Percentiles rank a stretch among this genome's conserved stretches.
These are phyloP conservation scores for Ashinkailepas kermadecensis DNA, from an alignment of 2,888 invertebrate species.

Conservation along the genomic window DNA sequence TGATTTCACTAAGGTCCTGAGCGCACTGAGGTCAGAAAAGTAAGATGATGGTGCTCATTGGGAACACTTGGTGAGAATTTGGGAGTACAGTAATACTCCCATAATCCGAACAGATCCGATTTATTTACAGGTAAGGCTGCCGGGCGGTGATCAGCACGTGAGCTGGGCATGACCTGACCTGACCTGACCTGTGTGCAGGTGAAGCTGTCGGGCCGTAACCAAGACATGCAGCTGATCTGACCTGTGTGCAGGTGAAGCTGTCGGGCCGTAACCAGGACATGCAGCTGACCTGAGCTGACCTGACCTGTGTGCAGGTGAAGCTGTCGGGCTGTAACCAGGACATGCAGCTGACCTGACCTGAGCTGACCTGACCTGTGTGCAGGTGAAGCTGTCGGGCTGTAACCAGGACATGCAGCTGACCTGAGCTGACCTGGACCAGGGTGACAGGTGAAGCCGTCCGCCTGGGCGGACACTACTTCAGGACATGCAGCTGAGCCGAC, in stretches of 20 bases:
- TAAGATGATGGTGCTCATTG: no score
- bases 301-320: constrained; percentile 30
- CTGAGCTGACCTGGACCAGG: constrained; percentile 58
- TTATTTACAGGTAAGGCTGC: constrained; percentile 54
- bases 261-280: constrained; percentile 60
- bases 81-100: no score
- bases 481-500: no score
- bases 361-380: no score
- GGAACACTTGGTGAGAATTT: no score
- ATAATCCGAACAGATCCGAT: constrained; percentile 60
- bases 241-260: constrained; percentile 52
- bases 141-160: constrained; percentile 57
- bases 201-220: no score
- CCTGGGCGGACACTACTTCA: constrained; percentile 42
- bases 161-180: constrained; percentile 61
- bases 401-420: constrained; percentile 53
- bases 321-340: no score
- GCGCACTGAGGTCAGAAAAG: no score
- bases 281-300: constrained; percentile 62
- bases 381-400: constrained; percentile 64
- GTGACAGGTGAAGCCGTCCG: constrained; percentile 44
- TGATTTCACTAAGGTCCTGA: no score
- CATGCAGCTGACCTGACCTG: no score
- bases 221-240: no score
- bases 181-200: constrained; percentile 38